phyloP scores from a whole-genome alignment of 92 coral and sea anemone species.

The Pocillopora grandis region DNA sequence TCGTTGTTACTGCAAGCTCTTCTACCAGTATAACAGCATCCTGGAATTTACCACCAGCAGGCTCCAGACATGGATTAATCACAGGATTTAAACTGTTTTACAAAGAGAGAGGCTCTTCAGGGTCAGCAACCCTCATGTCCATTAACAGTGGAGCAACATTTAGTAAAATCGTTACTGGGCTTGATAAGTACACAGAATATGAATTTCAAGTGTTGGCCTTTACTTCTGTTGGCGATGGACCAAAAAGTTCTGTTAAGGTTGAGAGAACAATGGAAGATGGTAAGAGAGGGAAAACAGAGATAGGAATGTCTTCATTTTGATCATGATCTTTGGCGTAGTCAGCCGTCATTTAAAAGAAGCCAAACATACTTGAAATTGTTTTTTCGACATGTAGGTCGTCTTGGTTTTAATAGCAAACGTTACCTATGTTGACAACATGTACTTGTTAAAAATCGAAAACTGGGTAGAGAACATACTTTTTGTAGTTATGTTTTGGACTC shows the following conservation, averaged over 20 bases:
- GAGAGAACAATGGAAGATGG: constrained; percentile 5
- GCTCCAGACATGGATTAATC: background rate
- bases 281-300: background rate
- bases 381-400: too few species aligned
- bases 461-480: too few species aligned
- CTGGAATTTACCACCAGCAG: background rate
- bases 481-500: too few species aligned
- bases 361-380: too few species aligned
- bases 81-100: constrained; percentile 1
- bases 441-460: too few species aligned
- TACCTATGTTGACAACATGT: too few species aligned
- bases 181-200: constrained; percentile 4
- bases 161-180: background rate
- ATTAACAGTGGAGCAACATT: background rate
- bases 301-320: background rate
- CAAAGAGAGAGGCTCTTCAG: background rate
- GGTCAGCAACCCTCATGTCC: background rate
- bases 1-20: background rate
- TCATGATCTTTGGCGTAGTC: too few species aligned
- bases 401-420: too few species aligned
- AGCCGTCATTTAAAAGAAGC: too few species aligned
- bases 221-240: constrained; percentile 8
- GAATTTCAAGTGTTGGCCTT: constrained; percentile 9
- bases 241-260: background rate
- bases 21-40: background rate